A percentile compares a stretch with the other conserved stretches of the same genome.
These are phyloP conservation scores for Pachycephus smyrnensis DNA, from an alignment of 2,888 invertebrate genomes.

Conservation along the genomic window DNA sequence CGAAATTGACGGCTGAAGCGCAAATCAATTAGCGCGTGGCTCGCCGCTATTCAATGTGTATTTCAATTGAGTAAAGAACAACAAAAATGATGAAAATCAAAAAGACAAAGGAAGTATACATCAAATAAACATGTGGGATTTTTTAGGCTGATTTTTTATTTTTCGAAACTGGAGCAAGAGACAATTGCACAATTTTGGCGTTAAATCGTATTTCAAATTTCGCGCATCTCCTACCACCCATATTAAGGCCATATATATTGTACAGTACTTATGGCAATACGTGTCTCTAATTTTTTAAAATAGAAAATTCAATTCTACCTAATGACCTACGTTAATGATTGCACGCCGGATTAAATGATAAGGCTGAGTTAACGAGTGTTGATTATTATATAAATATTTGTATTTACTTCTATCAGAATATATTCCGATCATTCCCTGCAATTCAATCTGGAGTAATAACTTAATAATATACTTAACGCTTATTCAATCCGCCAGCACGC, in stretches of 20 bases:
- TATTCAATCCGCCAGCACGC: not conserved
- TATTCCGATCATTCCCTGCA: not conserved
- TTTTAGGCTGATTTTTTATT: not conserved
- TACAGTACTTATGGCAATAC: no score
- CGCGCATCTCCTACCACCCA: no score
- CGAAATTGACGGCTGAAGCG: not conserved
- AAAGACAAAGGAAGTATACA: not conserved
- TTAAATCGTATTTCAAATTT: not conserved
- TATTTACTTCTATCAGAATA: not conserved
- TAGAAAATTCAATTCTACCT: not conserved
- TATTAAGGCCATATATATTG: no score
- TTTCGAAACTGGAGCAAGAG: not conserved
- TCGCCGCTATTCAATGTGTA: not conserved
- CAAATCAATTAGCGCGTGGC: not conserved
- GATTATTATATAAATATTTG: not conserved
- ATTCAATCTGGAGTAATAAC: not conserved
- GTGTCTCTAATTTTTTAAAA: not conserved
- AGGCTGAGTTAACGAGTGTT: not conserved
- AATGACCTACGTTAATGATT: not conserved
- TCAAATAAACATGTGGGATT: not conserved
- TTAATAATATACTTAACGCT: not conserved
- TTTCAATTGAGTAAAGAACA: not conserved
- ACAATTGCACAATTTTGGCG: no score
- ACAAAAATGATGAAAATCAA: not conserved
- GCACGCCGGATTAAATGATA: not conserved